phyloP scores from a whole-genome alignment of 2,113 vertebrate genomes.

The Electrona antarctica region DNA sequence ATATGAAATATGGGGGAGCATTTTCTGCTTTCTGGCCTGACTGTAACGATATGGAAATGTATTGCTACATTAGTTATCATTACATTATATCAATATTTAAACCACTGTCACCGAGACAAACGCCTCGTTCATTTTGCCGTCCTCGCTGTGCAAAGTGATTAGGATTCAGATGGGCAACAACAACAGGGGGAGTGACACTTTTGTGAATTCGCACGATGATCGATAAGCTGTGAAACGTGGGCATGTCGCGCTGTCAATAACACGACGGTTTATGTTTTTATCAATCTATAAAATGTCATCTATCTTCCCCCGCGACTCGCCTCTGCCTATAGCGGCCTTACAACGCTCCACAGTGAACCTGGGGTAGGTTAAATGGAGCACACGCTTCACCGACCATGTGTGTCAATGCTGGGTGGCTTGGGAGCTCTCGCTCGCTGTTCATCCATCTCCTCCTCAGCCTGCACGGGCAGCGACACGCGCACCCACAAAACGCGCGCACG shows the following conservation, averaged over 20 bases:
- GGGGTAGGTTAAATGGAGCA: slow-evolving; percentile 68
- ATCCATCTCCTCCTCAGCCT: slow-evolving; percentile 27
- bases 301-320: slow-evolving; percentile 17
- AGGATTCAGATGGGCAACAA: slow-evolving; percentile 28
- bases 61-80: too few relatives aligned
- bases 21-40: too few relatives aligned
- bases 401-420: slow-evolving; percentile 52
- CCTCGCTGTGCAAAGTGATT: background rate
- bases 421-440: slow-evolving; percentile 48
- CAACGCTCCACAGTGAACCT: slow-evolving; percentile 33
- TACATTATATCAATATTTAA: too few relatives aligned
- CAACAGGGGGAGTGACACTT: slow-evolving; percentile 26
- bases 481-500: slow-evolving; percentile 13
- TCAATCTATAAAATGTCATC: slow-evolving; percentile 21
- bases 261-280: background rate
- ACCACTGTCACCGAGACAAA: background rate
- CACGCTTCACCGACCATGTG: slow-evolving; percentile 70
- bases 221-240: slow-evolving; percentile 31
- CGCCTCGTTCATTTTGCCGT: background rate
- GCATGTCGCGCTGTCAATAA: slow-evolving; percentile 16
- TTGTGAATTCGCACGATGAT: slow-evolving; percentile 29
- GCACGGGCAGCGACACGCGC: slow-evolving; percentile 9
- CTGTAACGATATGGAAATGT: too few relatives aligned
- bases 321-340: slow-evolving; percentile 8
- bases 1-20: too few relatives aligned